Conservation (phyloP, 2,797 vertebrate genomes). For the Oryzias sinensis region DNA sequence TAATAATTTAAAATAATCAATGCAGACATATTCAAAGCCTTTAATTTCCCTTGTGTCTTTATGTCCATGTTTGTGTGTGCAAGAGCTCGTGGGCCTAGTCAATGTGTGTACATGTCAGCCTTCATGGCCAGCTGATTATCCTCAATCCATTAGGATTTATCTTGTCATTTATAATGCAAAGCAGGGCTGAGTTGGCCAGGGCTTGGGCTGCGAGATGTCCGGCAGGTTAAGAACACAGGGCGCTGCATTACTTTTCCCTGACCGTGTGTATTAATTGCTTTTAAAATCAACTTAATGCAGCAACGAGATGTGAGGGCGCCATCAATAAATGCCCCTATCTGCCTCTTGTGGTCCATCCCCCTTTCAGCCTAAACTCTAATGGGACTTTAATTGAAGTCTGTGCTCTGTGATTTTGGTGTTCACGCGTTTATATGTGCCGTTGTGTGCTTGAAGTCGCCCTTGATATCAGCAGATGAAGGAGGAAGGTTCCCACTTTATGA, state of each 20-base stretch:
- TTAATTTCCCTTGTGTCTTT: constrained; percentile 99
- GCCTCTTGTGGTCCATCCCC: constrained; percentile 71
- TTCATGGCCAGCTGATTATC: constrained; percentile 96
- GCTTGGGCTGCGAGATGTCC: constrained; percentile 90
- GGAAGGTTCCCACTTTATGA: constrained; percentile 15
- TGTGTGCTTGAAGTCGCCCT: constrained; percentile 18
- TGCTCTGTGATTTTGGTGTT: constrained; percentile 45
- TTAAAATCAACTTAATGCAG: constrained; percentile 99
- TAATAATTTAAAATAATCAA: constrained; percentile 99
- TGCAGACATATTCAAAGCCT: constrained; percentile 98
- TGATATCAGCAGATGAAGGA: constrained; percentile 23
- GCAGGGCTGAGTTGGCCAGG: constrained; percentile 91
- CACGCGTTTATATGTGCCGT: constrained; percentile 22
- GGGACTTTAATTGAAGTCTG: constrained; percentile 75
- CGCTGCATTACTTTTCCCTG: constrained; percentile 97
- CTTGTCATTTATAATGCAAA: constrained; percentile 99
- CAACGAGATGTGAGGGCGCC: constrained; percentile 94
- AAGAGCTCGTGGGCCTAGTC: constrained; percentile 31
- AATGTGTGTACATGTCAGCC: constrained; percentile 79
- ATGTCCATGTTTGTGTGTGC: constrained; percentile 66
- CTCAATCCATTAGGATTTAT: constrained; percentile 99
- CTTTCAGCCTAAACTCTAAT: constrained; percentile 77
- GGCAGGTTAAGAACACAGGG: constrained; percentile 95
- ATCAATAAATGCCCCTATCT: constrained; percentile 92
- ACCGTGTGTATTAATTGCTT: constrained; percentile 99